Base-by-base conservation (phyloP, 2,113 vertebrate genomes). In the Castor canadensis region DNA sequence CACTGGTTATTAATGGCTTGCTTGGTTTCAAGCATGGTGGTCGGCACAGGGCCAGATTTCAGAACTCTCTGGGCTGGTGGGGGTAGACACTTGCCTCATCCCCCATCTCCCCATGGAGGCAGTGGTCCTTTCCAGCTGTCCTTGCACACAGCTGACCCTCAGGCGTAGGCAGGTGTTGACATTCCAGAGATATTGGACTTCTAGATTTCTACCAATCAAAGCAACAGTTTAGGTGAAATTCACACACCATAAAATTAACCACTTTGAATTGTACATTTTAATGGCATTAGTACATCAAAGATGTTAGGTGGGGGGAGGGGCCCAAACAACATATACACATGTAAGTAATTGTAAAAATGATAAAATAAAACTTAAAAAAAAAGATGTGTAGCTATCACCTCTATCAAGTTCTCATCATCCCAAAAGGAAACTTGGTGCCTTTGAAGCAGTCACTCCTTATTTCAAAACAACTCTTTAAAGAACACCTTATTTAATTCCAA, bases 1-100 rank as follows among this genome's bases (percentile, higher is more conserved):
- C 97, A 89, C 43, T 8, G 77, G 45, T 91, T 81, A 72, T 83
- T 96, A 97, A 67, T 45, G 76, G 66, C 73, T 72, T 89, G 66
- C 69, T 94, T 73, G 92, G 75, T 49, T 93, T 84, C 38, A 1
- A 88, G 35, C 1, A 6, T 1, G 9, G 30, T 11, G 86, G 43
- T 58, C 0, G 22, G 45, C 2, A 0, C 43, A 66, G 60, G 82
- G 60, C 49, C 5, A 0, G 45, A 47, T 16, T 17, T 54, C 58
- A 56, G 72, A 19, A 16, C 47, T 82, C 95, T 38, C 60, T 47
- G 49, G 62, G 56, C 30, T 0, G 0, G 24, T 2, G 20, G 26
- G 47, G 12, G 26, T 72, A 17, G 10, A n/a, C 79, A 77, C 77
- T 67, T 49, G 69, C 87, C 13, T 40, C 17, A 4, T 17, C 28